Conservation (phyloP, 2,113 vertebrate genomes). For the Poecilia latipinna region DNA sequence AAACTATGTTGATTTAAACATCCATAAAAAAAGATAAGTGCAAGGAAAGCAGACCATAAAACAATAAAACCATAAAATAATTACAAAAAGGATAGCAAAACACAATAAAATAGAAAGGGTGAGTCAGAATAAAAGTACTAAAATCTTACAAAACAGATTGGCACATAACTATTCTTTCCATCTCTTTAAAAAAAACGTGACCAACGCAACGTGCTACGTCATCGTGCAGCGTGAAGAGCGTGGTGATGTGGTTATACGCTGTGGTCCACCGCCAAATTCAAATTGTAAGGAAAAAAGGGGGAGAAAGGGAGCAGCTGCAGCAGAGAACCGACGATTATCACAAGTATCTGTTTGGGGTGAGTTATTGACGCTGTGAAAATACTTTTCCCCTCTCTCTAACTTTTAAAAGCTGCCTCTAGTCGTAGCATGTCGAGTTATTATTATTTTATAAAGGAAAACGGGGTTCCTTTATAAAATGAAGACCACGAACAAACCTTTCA, state of each 20-base stretch:
- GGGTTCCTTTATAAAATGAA: background rate
- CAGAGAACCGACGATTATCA: background rate
- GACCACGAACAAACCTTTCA: background rate
- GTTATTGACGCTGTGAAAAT: background rate
- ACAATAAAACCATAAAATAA: no score
- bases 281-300: slow-evolving; percentile 58
- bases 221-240: slow-evolving; percentile 33
- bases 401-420: background rate
- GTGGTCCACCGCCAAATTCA: slow-evolving; percentile 79
- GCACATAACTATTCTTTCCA: no score
- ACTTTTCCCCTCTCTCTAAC: fast-evolving
- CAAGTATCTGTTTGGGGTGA: slow-evolving; percentile 26
- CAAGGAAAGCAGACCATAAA: no score
- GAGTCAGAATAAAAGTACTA: no score
- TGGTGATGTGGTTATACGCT: slow-evolving; percentile 5
- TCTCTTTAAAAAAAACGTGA: no score
- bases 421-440: background rate
- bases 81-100: no score
- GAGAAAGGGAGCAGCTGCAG: background rate
- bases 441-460: background rate
- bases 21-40: no score
- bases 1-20: no score
- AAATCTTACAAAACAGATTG: no score
- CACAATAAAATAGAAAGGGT: no score
- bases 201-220: slow-evolving; percentile 27